Conservation (phyloP, 2,797 vertebrate species). For the Thunnus albacares region DNA sequence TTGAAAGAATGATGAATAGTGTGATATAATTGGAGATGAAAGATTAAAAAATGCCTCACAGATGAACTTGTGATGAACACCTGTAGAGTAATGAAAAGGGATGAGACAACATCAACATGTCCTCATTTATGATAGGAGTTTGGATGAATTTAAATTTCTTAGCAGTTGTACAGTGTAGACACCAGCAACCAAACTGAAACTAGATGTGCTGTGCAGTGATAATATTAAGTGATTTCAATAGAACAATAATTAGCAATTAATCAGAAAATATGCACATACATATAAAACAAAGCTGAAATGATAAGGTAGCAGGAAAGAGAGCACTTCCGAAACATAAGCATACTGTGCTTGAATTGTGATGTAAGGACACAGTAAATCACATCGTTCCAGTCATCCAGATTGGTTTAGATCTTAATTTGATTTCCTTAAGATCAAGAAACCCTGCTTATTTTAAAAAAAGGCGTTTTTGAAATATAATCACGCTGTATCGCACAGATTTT, state of each 20-base stretch:
- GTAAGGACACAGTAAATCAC: conserved; percentile 53
- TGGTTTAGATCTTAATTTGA: conserved; percentile 75
- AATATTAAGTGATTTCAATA: conserved; percentile 29
- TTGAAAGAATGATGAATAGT: conserved; percentile 46
- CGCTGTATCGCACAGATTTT: conserved; percentile 73
- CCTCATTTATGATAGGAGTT: neutral
- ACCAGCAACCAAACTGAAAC: conserved; percentile 12
- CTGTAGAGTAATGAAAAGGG: conserved; percentile 28
- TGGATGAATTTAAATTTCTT: conserved; percentile 2
- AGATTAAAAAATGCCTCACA: conserved; percentile 34
- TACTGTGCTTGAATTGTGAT: conserved; percentile 43
- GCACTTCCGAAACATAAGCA: conserved; percentile 41
- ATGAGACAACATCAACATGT: conserved; percentile 7
- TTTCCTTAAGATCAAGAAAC: conserved; percentile 74
- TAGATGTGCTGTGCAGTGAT: conserved; percentile 24
- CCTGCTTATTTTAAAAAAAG: conserved; percentile 54
- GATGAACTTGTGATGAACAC: conserved; percentile 32
- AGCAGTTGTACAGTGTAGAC: neutral
- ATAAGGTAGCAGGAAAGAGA: conserved; percentile 39
- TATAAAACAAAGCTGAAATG: conserved; percentile 48
- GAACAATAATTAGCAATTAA: conserved; percentile 35
- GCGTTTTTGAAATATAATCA: conserved; percentile 75
- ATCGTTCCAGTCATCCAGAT: conserved; percentile 63
- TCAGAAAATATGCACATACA: conserved; percentile 40
- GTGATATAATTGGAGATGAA: conserved; percentile 56